Base-by-base conservation (phyloP, 2,113 vertebrate genomes). In the Equus przewalskii region DNA sequence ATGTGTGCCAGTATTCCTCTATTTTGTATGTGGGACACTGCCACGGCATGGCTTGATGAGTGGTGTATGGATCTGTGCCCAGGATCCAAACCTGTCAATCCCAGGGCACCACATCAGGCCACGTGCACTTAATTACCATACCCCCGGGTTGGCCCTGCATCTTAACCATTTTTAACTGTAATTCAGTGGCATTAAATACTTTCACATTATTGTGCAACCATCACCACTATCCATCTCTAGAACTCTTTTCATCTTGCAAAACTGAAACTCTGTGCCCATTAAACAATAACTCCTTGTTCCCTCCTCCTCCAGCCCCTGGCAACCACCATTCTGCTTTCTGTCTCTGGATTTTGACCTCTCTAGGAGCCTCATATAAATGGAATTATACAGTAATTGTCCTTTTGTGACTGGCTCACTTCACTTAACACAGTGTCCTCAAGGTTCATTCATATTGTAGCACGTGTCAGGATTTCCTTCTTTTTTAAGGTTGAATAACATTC, bases 391-490 rank as follows among this genome's bases (percentile, higher is more conserved):
- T 41, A 28, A 36, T 85, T 69, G 30, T 65, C 64, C 14, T 79
- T 84, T 95, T 80, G 51, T 91, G 36, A 89, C 41, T 44, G 58
- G 26, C 13, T 76, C 86, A 28, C 94, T 93, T 60, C 56, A 64
- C 10, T 84, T 69, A 24, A 51, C 21, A 5, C 54, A 87, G 54
- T 84, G 30, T 73, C n/a, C 58, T 54, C 15, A 60, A n/a, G 49
- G 26, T 30, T 83, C 41, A 67, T 58, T n/a, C 87, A 56, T 41
- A 9, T 69, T 44, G 46, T 89, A 69, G 69, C 44, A 26, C 41
- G 4, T 85, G n/a, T 83, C 76, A 79, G 84, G 79, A 87, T 92
- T 92, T 73, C 18, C 26, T 94, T 95, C n/a, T 60, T 51, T 90
- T 93, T 86, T 64, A 65, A 64, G 67, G 36, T 26, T 69, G 15